Evolutionary conservation across 2,888 invertebrate genomes (phyloP).

Genomic region (Crocallis elinguaria): DNA sequence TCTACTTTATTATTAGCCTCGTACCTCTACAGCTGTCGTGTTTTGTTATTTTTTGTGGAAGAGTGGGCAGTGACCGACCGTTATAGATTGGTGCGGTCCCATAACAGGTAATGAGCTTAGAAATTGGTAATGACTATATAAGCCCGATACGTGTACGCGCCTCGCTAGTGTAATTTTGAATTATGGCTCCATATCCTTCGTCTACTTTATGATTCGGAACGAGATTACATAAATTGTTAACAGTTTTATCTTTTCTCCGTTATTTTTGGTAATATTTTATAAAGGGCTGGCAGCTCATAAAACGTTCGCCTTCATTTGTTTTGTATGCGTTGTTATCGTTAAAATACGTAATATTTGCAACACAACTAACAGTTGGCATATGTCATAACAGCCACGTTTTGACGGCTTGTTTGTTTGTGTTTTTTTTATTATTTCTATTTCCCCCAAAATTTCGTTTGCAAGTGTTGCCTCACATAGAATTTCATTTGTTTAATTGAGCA

Average conservation of each 20-base stretch:
- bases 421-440: conserved; percentile 40
- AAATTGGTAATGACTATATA: conserved; percentile 80
- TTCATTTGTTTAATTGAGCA: conserved; percentile 78
- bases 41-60: conserved; percentile 62
- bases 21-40: conserved; percentile 70
- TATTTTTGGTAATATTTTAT: conserved; percentile 27
- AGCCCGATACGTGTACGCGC: conserved; percentile 58
- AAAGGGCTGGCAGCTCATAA: conserved; percentile 20
- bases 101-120: conserved; percentile 75
- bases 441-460: conserved; percentile 41
- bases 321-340: conserved; percentile 19
- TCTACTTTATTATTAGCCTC: conserved; percentile 73
- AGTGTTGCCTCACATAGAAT: conserved; percentile 53
- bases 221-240: conserved; percentile 40
- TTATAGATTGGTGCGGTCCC: conserved; percentile 70
- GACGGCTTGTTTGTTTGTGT: conserved; percentile 44
- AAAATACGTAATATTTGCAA: conserved; percentile 29
- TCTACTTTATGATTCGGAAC: conserved; percentile 54
- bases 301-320: conserved; percentile 7
- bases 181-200: conserved; percentile 63
- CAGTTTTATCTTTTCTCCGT: conserved; percentile 28
- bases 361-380: conserved; percentile 53
- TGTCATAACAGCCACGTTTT: conserved; percentile 62
- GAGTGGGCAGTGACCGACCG: conserved; percentile 70
- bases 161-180: conserved; percentile 62